Evolutionary conservation across 1,140 invertebrate genomes (phyloP), one percentile per base, ranked within the genome.

Genomic region (Sipha flava): DNA sequence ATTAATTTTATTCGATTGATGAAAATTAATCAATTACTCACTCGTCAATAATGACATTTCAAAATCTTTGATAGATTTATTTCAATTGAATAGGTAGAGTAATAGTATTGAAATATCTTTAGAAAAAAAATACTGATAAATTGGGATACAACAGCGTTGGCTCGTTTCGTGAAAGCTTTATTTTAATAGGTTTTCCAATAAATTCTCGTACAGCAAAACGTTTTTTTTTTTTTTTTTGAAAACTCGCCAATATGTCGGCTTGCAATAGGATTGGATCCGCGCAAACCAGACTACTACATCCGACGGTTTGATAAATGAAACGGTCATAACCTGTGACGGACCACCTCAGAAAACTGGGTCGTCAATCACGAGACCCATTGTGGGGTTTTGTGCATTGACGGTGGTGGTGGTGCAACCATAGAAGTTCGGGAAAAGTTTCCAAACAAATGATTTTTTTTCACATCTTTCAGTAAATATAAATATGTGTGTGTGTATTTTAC

Each of bases 221-320:
- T 37, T 66, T 18, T n/a, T 66, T 68, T 43, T 26, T 45, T 23
- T 68, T 68, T 68, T 43, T 43, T 68, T 68, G 23, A 68, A n/a
- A 45, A 68, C 21, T 16, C 23, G 66, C 66, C 66, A 68, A 68
- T 68, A 68, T 45, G 66, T 45, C 66, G 37, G 66, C 37, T 68
- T 68, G 23, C 40, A 16, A 23, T 26, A 18, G 40, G n/a, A 26
- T 68, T 45, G 66, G 21, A 68, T 68, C 1, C 14, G 34, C 23
- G 16, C 21, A 45, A n/a, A 45, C 66, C 23, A 68, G 23, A 68
- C 40, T 29, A 26, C 37, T 52, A 73, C 21, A 31, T 21, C 72
- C 21, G 49, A 77, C 47, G 31, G 31, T 77, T 77, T 77, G 72
- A 77, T 77, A 77, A 77, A 77, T 77, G 72, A 77, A 77, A 77